Evolutionary conservation across 2,797 vertebrate species (phyloP).

Genomic region (Etheostoma perlongum): DNA sequence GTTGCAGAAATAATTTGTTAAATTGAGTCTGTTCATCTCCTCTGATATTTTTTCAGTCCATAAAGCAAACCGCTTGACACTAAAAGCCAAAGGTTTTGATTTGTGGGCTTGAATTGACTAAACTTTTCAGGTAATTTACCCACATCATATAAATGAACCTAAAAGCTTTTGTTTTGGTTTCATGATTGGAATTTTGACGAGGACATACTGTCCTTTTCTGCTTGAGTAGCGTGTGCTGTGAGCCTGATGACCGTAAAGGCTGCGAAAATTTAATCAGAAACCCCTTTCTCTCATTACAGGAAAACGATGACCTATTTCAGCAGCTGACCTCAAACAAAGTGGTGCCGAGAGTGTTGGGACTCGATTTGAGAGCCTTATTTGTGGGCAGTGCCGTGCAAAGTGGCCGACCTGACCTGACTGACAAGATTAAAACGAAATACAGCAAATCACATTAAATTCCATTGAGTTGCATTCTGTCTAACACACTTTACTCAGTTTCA

Average conservation of each 20-base stretch:
- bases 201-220: slow-evolving; percentile 64
- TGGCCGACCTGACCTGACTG: slow-evolving; percentile 18
- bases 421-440: slow-evolving; percentile 12
- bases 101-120: slow-evolving; percentile 59
- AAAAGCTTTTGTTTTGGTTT: slow-evolving; percentile 79
- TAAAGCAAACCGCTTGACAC: slow-evolving; percentile 24
- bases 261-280: slow-evolving; percentile 67
- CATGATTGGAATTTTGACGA: slow-evolving; percentile 78
- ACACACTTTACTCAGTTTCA: background rate
- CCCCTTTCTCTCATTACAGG: slow-evolving; percentile 65
- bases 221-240: slow-evolving; percentile 60
- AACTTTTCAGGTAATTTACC: slow-evolving; percentile 65
- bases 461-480: background rate
- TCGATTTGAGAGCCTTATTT: slow-evolving; percentile 46
- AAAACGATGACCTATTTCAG: slow-evolving; percentile 69
- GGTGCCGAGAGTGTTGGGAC: slow-evolving; percentile 49
- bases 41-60: slow-evolving; percentile 25
- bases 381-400: slow-evolving; percentile 28
- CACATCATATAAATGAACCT: slow-evolving; percentile 69
- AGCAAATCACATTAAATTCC: slow-evolving; percentile 1
- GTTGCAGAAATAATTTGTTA: background rate
- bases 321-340: slow-evolving; percentile 70
- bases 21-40: slow-evolving; percentile 19
- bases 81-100: slow-evolving; percentile 49
- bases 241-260: slow-evolving; percentile 63